Percentiles rank a stretch among this genome's conserved stretches.
phyloP scores from a whole-genome alignment of 2,888 invertebrate species.

The Syritta pipiens region DNA sequence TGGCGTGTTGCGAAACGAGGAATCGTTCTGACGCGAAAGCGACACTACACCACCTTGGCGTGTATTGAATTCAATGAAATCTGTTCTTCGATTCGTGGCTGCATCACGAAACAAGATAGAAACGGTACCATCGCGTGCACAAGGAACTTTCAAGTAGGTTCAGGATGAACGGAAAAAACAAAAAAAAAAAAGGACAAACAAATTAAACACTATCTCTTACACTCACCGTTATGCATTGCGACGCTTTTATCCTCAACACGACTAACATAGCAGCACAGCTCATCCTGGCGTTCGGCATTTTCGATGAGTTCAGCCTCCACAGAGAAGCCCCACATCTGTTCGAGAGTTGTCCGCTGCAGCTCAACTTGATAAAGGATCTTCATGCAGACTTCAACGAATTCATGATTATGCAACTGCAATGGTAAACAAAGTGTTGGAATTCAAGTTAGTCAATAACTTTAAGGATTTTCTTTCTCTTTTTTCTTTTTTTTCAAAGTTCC shows the following conservation, averaged over 20 bases:
- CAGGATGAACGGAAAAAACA: neutral
- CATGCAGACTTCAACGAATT: constrained; percentile 96
- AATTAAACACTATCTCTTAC: constrained; percentile 27
- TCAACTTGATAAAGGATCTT: constrained; percentile 98
- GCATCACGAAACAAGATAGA: neutral
- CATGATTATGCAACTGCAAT: constrained; percentile 92
- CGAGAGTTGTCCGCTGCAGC: constrained; percentile 91
- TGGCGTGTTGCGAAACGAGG: too few relatives aligned
- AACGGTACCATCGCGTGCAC: neutral
- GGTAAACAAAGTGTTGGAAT: constrained; percentile 69
- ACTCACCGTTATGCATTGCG: constrained; percentile 96
- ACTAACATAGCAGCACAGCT: constrained; percentile 97
- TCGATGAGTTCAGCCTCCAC: constrained; percentile 98
- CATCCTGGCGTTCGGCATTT: constrained; percentile 96
- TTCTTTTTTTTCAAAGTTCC: neutral
- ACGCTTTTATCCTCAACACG: constrained; percentile 97
- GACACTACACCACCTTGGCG: too few relatives aligned
- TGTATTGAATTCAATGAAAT: constrained; percentile 21
- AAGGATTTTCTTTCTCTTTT: neutral
- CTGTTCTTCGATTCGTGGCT: neutral
- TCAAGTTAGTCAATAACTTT: constrained; percentile 65
- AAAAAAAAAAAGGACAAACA: constrained; percentile 28
- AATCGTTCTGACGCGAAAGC: too few relatives aligned
- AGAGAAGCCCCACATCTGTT: constrained; percentile 98
- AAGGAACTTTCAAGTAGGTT: neutral